These are phyloP conservation scores for Sebastes matsubarae DNA, from an alignment of 2,797 vertebrate species.

Conservation along the genomic window DNA sequence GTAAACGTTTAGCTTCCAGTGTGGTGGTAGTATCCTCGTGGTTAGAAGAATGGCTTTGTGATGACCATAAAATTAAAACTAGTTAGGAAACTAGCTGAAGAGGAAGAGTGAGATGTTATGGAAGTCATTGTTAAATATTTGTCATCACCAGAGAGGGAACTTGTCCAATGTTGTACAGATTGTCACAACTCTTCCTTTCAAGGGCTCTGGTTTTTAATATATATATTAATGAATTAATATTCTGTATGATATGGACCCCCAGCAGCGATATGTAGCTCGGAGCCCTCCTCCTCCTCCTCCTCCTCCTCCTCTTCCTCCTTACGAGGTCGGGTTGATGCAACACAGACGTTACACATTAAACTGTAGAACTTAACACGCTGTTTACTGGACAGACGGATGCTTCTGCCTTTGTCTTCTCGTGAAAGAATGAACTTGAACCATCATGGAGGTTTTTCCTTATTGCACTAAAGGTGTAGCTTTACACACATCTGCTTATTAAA, in stretches of 20 bases:
- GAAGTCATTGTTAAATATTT: slow-evolving; percentile 3
- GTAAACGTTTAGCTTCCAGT: slow-evolving; percentile 17
- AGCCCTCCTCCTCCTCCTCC: background rate
- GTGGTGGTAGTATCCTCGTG: background rate
- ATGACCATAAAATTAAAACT: background rate
- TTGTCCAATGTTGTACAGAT: slow-evolving; percentile 7
- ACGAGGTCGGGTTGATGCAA: slow-evolving; percentile 27
- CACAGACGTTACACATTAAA: slow-evolving; percentile 44
- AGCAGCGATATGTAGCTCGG: slow-evolving; percentile 67
- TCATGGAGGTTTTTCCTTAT: background rate
- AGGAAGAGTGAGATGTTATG: background rate
- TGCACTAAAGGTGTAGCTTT: background rate
- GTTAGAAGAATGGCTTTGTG: slow-evolving; percentile 2
- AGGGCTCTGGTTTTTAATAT: slow-evolving; percentile 59
- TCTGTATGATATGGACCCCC: slow-evolving; percentile 43
- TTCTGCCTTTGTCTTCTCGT: slow-evolving; percentile 7
- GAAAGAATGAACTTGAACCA: background rate
- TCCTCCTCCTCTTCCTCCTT: background rate
- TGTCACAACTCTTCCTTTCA: slow-evolving; percentile 23
- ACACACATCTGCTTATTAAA: background rate
- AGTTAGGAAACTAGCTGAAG: background rate
- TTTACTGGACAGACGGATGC: slow-evolving; percentile 6
- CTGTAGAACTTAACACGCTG: slow-evolving; percentile 51
- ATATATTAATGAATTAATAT: background rate
- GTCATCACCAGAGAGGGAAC: slow-evolving; percentile 5